phyloP scores from a whole-genome alignment of 2,797 vertebrate genomes.

The Vipera ursinii region DNA sequence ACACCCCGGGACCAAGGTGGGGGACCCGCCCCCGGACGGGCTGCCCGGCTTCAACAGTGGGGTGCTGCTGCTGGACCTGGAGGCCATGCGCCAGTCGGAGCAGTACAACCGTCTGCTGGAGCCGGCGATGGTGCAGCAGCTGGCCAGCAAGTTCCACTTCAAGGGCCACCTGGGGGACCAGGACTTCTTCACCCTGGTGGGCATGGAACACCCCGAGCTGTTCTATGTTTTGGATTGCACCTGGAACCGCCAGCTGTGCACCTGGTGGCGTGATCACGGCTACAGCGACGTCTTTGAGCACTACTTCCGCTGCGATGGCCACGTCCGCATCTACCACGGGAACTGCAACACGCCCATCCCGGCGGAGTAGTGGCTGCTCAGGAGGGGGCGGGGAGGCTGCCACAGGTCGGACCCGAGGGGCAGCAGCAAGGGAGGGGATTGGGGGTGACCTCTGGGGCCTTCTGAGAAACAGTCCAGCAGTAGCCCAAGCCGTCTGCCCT shows the following conservation, averaged over 20 bases:
- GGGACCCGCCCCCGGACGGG: constrained; percentile 87
- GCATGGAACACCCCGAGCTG: constrained; percentile 92
- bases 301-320: constrained; percentile 86
- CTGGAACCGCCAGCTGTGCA: constrained; percentile 96
- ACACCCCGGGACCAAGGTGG: constrained; percentile 85
- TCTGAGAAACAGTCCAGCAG: background rate
- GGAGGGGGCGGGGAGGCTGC: background rate
- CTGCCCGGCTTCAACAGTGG: constrained; percentile 96
- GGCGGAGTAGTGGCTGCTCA: constrained; percentile 70
- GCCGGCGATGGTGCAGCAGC: constrained; percentile 76
- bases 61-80: constrained; percentile 88
- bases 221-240: constrained; percentile 89
- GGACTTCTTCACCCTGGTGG: constrained; percentile 97
- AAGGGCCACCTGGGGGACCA: constrained; percentile 95
- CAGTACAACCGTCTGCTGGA: constrained; percentile 89
- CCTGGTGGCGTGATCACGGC: constrained; percentile 96
- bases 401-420: background rate
- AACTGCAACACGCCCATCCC: constrained; percentile 94
- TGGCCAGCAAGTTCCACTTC: constrained; percentile 90
- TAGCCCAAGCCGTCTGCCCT: background rate
- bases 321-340: constrained; percentile 88
- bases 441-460: background rate
- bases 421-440: too few species aligned
- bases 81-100: constrained; percentile 84
- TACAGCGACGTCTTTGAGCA: constrained; percentile 87